Evolutionary conservation across 2,113 vertebrate species (phyloP).

Genomic region (Naja naja): DNA sequence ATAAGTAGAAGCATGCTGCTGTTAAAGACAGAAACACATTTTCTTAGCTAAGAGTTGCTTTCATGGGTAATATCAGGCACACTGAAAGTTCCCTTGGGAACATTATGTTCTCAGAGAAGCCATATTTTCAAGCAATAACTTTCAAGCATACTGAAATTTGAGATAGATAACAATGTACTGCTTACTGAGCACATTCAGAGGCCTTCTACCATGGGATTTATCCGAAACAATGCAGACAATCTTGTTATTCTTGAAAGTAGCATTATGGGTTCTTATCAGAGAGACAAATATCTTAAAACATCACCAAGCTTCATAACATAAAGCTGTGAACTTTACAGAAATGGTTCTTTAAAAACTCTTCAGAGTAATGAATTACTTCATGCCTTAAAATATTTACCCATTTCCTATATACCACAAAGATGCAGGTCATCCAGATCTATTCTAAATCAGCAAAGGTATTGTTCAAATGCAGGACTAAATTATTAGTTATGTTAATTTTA

Average conservation of each 20-base stretch:
- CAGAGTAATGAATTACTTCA: not conserved
- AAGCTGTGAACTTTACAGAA: not conserved
- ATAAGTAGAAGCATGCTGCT: not conserved
- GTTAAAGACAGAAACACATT: not conserved
- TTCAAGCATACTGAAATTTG: not conserved
- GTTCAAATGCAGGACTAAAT: not conserved
- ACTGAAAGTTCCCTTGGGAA: not conserved
- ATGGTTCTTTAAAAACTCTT: not conserved
- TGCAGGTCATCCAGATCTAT: not conserved
- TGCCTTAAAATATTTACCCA: not conserved
- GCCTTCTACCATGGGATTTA: not conserved
- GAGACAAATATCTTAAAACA: not conserved
- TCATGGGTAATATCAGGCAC: not conserved
- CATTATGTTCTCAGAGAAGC: not conserved
- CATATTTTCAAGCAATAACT: not conserved
- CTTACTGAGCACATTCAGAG: not conserved
- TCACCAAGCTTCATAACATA: not conserved
- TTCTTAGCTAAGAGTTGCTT: slow-evolving; percentile 1
- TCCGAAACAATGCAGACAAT: not conserved
- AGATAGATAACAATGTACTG: not conserved
- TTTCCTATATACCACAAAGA: not conserved
- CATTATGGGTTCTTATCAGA: not conserved
- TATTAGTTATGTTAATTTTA: not conserved
- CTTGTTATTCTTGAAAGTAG: not conserved
- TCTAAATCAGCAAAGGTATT: not conserved